Evolutionary conservation across 2,797 vertebrate species (phyloP), one percentile per base, ranked within the genome.

Genomic region (Girardinus metallicus): DNA sequence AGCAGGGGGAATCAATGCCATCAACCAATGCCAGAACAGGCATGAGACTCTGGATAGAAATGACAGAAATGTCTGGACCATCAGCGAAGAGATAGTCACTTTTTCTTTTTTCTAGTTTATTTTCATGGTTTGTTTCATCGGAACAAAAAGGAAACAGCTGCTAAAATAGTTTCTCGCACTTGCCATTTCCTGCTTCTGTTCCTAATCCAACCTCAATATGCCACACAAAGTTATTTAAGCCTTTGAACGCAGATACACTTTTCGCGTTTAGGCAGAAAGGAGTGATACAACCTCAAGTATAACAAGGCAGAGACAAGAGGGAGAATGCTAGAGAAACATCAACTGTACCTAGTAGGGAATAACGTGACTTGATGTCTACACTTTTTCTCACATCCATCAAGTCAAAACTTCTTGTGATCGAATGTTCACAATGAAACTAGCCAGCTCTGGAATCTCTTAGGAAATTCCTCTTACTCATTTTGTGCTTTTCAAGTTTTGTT

Each of bases 1-100:
- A 80, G 89, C 60, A 55, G 87, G 87, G 89, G 87, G 91, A 93
- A 94, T 94, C 91, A 91, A 94, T 93, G 92, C 84, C 83, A 53
- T 89, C 90, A 74, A 85, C 90, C 81, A 26, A 46, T 46, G 68
- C 41, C 84, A 91, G 82, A 92, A 91, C 64, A 85, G 79, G 92
- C 81, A 88, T 81, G 21, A 80, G 77, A 84, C 73, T 81, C 79
- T 2, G 21, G 72, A 88, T 86, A 79, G 82, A 92, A 88, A 90
- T 77, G 57, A 91, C 82, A 75, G 7, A 79, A 81, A 75, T 76
- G 47, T 83, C 74, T 75, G 74, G 80, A 82, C 81, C 76, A 78
- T 72, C 82, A 81, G 77, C 51, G 80, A 64, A 43, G 36, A 68
- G 31, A 62, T 1, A 1, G 7, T 43, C 34, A 1, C 23, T 74